Percentiles rank a stretch among this genome's conserved stretches.
These are phyloP conservation scores for Bugulina stolonifera DNA, from an alignment of 2,888 invertebrate species.

Conservation along the genomic window DNA sequence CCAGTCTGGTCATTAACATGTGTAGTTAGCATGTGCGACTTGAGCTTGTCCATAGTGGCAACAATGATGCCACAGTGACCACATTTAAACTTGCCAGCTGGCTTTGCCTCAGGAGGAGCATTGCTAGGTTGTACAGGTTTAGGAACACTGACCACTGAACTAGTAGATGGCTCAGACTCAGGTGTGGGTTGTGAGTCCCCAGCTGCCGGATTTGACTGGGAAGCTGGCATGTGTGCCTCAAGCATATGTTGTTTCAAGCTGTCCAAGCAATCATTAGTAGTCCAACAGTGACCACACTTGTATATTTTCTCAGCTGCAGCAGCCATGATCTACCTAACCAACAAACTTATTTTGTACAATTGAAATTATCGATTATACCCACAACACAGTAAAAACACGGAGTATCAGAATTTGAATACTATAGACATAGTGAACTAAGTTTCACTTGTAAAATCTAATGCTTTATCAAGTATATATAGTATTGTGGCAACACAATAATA, in stretches of 20 bases:
- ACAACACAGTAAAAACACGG: too few relatives aligned
- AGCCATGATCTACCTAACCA: neutral
- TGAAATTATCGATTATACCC: too few relatives aligned
- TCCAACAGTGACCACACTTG: slow-evolving; percentile 22
- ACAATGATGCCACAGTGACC: slow-evolving; percentile 24
- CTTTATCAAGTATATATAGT: too few relatives aligned
- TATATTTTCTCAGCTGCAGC: slow-evolving; percentile 19
- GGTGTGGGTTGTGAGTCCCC: neutral
- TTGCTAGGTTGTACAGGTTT: neutral
- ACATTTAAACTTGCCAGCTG: slow-evolving; percentile 17
- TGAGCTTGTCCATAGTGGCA: slow-evolving; percentile 16
- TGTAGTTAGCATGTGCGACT: slow-evolving; percentile 22
- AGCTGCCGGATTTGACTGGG: neutral
- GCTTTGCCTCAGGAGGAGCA: neutral
- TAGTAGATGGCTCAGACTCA: neutral
- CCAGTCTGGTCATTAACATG: slow-evolving; percentile 23
- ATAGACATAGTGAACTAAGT: too few relatives aligned
- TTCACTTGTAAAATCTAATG: too few relatives aligned
- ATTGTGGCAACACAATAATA: too few relatives aligned
- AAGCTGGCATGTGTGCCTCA: neutral
- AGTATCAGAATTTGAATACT: too few relatives aligned
- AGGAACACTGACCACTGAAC: neutral
- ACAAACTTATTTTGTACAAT: too few relatives aligned
- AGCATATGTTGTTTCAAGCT: slow-evolving; percentile 25
- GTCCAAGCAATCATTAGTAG: slow-evolving; percentile 14